These are phyloP conservation scores for Orthonychiurus folsomi DNA, from an alignment of 2,888 invertebrate species.

Conservation along the genomic window DNA sequence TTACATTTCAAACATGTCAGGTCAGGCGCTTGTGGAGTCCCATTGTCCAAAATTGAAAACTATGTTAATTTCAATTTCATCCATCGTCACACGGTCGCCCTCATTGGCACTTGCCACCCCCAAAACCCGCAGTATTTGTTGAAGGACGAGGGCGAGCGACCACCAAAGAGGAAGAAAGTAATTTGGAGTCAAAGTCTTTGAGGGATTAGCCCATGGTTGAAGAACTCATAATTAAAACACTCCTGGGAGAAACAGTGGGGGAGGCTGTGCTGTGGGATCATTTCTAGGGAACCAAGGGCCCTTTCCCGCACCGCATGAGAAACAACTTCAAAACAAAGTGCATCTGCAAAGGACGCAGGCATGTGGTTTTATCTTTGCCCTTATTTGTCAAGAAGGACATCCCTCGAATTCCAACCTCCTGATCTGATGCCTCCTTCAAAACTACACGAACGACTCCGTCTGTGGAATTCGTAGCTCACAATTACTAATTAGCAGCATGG, in stretches of 20 bases:
- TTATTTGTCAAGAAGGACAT: too few relatives aligned
- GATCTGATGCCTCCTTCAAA: too few relatives aligned
- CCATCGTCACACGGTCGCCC: too few relatives aligned
- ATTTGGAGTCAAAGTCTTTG: conserved; percentile 1
- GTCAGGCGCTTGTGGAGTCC: not conserved
- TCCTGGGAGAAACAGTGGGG: not conserved
- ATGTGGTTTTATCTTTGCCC: too few relatives aligned
- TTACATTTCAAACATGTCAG: too few relatives aligned
- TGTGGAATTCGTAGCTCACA: too few relatives aligned
- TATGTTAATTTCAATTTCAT: not conserved
- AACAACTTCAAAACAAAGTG: not conserved
- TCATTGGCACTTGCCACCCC: too few relatives aligned
- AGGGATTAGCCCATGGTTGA: not conserved
- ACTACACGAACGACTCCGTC: too few relatives aligned
- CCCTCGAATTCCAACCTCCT: not conserved
- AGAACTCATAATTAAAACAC: not conserved
- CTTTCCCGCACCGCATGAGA: not conserved
- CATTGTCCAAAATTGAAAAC: not conserved
- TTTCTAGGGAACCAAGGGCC: not conserved
- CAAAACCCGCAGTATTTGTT: too few relatives aligned
- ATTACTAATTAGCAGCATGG: too few relatives aligned
- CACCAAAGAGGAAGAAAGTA: not conserved
- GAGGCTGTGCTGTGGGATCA: not conserved
- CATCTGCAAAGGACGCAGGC: too few relatives aligned
- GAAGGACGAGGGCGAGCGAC: too few relatives aligned